phyloP scores from a whole-genome alignment of 2,888 invertebrate species.

The Pachymerium ferrugineum region DNA sequence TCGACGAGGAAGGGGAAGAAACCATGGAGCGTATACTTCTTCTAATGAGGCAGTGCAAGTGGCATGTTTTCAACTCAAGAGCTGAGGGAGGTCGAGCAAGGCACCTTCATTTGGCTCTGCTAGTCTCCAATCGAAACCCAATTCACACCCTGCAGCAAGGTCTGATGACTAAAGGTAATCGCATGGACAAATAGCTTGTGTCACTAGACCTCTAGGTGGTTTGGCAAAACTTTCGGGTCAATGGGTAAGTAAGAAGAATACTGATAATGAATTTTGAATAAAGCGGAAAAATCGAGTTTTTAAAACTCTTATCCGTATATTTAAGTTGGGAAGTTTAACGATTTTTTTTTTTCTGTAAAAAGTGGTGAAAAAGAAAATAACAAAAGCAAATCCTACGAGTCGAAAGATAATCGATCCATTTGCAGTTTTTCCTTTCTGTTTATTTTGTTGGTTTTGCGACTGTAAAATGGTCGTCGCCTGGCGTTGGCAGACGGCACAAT shows the following conservation, averaged over 20 bases:
- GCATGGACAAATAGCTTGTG: conserved; percentile 12
- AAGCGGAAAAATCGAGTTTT: no score
- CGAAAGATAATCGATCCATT: conserved; percentile 16
- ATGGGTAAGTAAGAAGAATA: neutral
- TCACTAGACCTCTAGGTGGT: neutral
- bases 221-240: neutral
- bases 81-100: conserved; percentile 22
- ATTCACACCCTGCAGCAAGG: conserved; percentile 13
- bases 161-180: conserved; percentile 19
- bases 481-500: conserved; percentile 5
- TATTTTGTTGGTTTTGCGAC: neutral
- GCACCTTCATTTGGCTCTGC: conserved; percentile 17
- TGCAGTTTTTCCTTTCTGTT: neutral
- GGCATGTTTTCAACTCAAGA: conserved; percentile 20
- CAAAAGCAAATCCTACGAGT: neutral
- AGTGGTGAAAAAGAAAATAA: no score
- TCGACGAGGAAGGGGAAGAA: conserved; percentile 14
- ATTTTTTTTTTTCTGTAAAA: no score
- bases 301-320: no score
- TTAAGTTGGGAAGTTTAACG: no score
- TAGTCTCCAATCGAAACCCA: conserved; percentile 15
- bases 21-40: conserved; percentile 25
- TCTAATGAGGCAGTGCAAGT: conserved; percentile 27
- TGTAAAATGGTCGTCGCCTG: conserved; percentile 13
- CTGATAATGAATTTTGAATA: neutral